phyloP scores from a whole-genome alignment of 2,888 invertebrate species.

The Aphodius sticticus region DNA sequence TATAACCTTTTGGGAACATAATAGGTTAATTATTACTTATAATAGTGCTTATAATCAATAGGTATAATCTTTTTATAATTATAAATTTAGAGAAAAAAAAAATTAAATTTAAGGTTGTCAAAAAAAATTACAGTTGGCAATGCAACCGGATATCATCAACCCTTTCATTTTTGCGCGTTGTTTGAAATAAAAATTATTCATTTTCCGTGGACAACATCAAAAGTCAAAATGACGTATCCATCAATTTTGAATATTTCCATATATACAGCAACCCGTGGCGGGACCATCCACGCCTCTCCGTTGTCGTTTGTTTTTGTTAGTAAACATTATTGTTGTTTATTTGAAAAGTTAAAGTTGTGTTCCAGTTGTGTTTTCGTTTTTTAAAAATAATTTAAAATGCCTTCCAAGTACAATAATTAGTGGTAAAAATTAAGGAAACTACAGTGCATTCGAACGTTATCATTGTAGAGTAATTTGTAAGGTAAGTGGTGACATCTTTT shows the following conservation, averaged over 20 bases:
- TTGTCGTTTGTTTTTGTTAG: constrained; percentile 37
- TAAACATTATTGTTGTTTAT: constrained; percentile 41
- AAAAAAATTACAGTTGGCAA: too few species aligned
- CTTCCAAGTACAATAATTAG: constrained; percentile 38
- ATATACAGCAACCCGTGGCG: constrained; percentile 18
- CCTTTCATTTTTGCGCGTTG: too few species aligned
- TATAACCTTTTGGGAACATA: too few species aligned
- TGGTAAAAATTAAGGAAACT: constrained; percentile 38
- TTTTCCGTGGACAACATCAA: not conserved
- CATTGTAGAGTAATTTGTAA: constrained; percentile 30
- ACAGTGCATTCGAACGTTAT: constrained; percentile 33
- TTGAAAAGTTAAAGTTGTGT: constrained; percentile 41
- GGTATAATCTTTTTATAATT: too few species aligned
- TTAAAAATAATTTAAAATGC: constrained; percentile 44
- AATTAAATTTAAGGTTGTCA: too few species aligned
- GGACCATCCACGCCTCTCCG: constrained; percentile 6
- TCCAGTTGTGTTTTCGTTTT: constrained; percentile 38
- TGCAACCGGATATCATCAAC: too few species aligned
- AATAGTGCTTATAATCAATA: too few species aligned
- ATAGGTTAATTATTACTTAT: too few species aligned
- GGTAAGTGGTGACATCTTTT: constrained; percentile 28
- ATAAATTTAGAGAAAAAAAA: too few species aligned
- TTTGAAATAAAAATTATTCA: constrained; percentile 8
- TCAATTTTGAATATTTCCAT: constrained; percentile 1
- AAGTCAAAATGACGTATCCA: not conserved